Evolutionary conservation across 2,888 invertebrate species (phyloP).

Genomic region (Ormyrus thymus): DNA sequence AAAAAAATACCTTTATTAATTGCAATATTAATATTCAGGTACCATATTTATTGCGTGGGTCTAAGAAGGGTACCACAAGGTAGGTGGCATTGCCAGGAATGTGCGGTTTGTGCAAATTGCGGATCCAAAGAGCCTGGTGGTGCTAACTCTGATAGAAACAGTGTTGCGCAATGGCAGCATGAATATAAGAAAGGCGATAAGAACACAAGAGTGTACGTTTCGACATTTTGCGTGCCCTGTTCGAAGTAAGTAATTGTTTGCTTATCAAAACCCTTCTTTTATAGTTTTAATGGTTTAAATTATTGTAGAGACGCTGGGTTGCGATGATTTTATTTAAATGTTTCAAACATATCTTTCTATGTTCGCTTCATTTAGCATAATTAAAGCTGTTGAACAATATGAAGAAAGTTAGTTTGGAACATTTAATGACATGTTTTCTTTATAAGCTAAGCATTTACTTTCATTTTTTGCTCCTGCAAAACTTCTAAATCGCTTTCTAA

Average conservation of each 20-base stretch:
- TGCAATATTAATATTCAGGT: slow-evolving; percentile 72
- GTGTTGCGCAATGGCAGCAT: slow-evolving; percentile 76
- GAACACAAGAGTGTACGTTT: slow-evolving; percentile 75
- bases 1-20: background rate
- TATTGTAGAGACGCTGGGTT: background rate
- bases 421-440: slow-evolving; percentile 11
- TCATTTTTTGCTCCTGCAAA: no score
- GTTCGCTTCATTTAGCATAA: slow-evolving; percentile 8
- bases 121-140: slow-evolving; percentile 76
- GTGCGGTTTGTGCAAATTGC: slow-evolving; percentile 81
- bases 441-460: no score
- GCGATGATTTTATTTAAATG: slow-evolving; percentile 7
- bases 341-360: background rate
- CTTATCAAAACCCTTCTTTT: background rate
- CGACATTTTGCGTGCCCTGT: slow-evolving; percentile 82
- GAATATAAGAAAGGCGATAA: slow-evolving; percentile 77
- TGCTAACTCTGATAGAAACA: slow-evolving; percentile 72
- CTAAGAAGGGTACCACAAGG: slow-evolving; percentile 87
- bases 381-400: background rate
- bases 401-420: background rate
- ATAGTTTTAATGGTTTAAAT: background rate
- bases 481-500: no score
- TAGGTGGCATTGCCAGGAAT: slow-evolving; percentile 92
- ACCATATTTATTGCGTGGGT: slow-evolving; percentile 94
- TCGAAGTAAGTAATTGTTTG: slow-evolving; percentile 77